Conservation (phyloP, 92 coral and sea anemone species). For the Actinernus sp. region DNA sequence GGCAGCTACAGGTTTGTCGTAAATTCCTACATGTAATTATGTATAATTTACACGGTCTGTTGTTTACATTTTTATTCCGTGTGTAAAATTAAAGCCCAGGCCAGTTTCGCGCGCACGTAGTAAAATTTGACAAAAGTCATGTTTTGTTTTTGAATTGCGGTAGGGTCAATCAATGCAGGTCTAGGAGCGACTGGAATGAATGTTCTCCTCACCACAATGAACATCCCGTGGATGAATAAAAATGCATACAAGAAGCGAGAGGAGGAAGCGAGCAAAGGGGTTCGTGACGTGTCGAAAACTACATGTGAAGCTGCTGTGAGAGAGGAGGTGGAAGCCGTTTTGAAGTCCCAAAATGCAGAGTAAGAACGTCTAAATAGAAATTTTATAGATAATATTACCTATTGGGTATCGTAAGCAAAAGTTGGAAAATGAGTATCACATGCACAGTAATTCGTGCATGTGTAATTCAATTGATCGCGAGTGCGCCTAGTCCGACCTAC, state of each 20-base stretch:
- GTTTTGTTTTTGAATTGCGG: slow-evolving; percentile 1
- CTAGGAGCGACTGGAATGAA: slow-evolving; percentile 44
- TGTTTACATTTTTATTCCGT: slow-evolving; percentile 8
- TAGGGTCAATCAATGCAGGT: slow-evolving; percentile 29
- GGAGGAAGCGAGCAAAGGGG: slow-evolving; percentile 39
- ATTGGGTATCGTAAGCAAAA: no score
- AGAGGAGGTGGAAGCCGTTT: slow-evolving; percentile 13
- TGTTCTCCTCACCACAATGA: slow-evolving; percentile 15
- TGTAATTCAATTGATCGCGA: no score
- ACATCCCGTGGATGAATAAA: slow-evolving; percentile 43
- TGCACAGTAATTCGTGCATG: no score
- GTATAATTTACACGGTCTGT: neutral
- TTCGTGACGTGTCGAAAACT: slow-evolving; percentile 8
- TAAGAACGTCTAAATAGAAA: slow-evolving; percentile 8
- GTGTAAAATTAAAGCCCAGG: no score
- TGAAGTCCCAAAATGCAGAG: slow-evolving; percentile 1
- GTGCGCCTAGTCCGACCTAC: no score
- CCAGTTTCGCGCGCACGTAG: neutral
- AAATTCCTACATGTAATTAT: neutral
- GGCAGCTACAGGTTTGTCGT: slow-evolving; percentile 35
- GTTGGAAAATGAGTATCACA: no score
- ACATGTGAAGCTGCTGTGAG: slow-evolving; percentile 15
- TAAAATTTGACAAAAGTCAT: neutral
- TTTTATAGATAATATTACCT: no score
- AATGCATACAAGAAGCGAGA: slow-evolving; percentile 41